These are phyloP conservation scores for Leptodactylus fallax DNA, from an alignment of 2,797 vertebrate genomes.

Conservation along the genomic window DNA sequence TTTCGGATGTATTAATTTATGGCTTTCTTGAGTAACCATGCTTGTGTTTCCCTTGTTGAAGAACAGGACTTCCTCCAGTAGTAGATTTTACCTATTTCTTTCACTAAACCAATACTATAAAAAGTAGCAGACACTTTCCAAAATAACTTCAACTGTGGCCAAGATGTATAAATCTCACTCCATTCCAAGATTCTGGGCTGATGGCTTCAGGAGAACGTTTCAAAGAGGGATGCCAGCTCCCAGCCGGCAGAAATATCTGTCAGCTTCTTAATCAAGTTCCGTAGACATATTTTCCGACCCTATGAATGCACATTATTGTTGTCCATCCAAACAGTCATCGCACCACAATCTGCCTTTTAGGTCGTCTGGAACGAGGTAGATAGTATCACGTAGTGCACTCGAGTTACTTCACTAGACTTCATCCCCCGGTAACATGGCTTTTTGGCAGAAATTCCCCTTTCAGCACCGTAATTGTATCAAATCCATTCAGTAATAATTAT, in stretches of 20 bases:
- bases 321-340: constrained; percentile 31
- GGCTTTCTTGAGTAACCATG: constrained; percentile 50
- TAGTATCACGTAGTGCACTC: constrained; percentile 23
- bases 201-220: constrained; percentile 43
- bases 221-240: constrained; percentile 25
- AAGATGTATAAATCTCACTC: constrained; percentile 56
- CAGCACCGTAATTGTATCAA: constrained; percentile 15
- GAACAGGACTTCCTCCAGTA: constrained; percentile 51
- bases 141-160: constrained; percentile 28
- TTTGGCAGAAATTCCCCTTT: constrained; percentile 28
- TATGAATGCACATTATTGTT: constrained; percentile 55
- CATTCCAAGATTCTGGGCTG: constrained; percentile 6
- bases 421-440: constrained; percentile 30
- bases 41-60: constrained; percentile 39
- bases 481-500: constrained; percentile 24
- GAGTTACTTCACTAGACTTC: constrained; percentile 4
- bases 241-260: constrained; percentile 22
- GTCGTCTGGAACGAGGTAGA: constrained; percentile 28
- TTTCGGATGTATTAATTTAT: constrained; percentile 61
- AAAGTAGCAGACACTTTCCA: constrained; percentile 44
- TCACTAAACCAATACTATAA: constrained; percentile 54
- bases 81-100: constrained; percentile 13
- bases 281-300: constrained; percentile 8
- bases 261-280: constrained; percentile 49
- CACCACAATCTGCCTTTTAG: neutral